Percentiles rank a stretch among this genome's conserved stretches.
Conservation (phyloP, 2,888 invertebrate genomes). For the Clunio marinus region DNA sequence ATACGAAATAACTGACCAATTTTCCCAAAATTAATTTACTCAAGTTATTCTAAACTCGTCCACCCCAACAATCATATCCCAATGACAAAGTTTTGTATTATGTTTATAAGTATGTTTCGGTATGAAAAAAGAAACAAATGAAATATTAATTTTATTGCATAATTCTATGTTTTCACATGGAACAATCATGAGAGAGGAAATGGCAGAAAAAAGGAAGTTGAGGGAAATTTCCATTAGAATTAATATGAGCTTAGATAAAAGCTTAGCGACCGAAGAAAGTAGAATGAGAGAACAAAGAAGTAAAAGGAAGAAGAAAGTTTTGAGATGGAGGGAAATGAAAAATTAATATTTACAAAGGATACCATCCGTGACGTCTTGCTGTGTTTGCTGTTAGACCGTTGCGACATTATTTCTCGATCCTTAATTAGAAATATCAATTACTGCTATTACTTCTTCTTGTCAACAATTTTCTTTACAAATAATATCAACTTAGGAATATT, state of each 20-base stretch:
- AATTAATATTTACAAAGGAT: constrained; percentile 1
- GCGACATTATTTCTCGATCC: neutral
- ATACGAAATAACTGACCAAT: too few relatives aligned
- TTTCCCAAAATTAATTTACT: too few relatives aligned
- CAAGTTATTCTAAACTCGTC: neutral
- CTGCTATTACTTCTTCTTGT: neutral
- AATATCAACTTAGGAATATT: neutral
- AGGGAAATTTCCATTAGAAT: constrained; percentile 4
- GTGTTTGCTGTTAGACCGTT: neutral
- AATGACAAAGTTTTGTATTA: constrained; percentile 20
- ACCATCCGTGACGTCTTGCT: neutral
- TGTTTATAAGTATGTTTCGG: neutral
- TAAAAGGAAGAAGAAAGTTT: neutral
- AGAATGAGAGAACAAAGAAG: constrained; percentile 4
- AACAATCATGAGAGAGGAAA: neutral
- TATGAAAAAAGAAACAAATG: constrained; percentile 5
- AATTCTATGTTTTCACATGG: neutral
- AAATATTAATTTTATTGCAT: constrained; percentile 3
- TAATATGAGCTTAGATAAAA: neutral
- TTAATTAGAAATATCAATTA: constrained; percentile 9
- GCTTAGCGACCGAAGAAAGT: neutral
- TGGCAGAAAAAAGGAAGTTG: neutral
- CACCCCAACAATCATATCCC: constrained; percentile 12
- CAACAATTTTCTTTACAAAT: neutral
- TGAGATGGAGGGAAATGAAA: constrained; percentile 16